A percentile compares a stretch with the other conserved stretches of the same genome.
Evolutionary conservation across 2,797 vertebrate genomes (phyloP).

Genomic region (Cirrhinus mrigala): DNA sequence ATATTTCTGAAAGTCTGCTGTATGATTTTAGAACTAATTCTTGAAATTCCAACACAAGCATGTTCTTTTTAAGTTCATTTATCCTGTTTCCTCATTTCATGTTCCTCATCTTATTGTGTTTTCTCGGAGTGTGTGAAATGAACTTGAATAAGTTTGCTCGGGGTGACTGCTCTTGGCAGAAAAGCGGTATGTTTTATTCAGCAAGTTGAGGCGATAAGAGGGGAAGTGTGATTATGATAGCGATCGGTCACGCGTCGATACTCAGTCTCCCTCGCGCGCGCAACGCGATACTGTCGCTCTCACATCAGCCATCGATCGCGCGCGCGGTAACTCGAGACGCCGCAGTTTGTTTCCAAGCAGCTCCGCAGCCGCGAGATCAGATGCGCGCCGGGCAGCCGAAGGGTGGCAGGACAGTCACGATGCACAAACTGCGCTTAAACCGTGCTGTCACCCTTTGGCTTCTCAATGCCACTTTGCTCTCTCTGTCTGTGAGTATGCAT

Average conservation of each 20-base stretch:
- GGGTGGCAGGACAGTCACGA: conserved; percentile 53
- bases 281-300: conserved; percentile 73
- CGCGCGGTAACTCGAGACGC: conserved; percentile 69
- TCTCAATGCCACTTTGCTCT: background rate
- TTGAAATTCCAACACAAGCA: background rate
- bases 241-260: conserved; percentile 78
- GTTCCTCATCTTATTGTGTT: conserved; percentile 55
- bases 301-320: conserved; percentile 71
- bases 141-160: conserved; percentile 50
- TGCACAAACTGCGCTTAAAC: conserved; percentile 32
- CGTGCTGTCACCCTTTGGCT: background rate
- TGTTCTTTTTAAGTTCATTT: background rate
- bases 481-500: background rate
- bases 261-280: conserved; percentile 68
- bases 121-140: conserved; percentile 64
- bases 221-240: conserved; percentile 85
- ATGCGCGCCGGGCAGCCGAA: conserved; percentile 54
- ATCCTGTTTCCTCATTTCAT: background rate
- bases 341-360: conserved; percentile 80
- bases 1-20: background rate
- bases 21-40: background rate
- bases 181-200: conserved; percentile 84
- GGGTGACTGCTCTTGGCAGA: conserved; percentile 66
- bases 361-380: conserved; percentile 63
- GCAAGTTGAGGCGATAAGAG: conserved; percentile 73